Conservation (phyloP, 2,888 invertebrate species). For the Hanleya hanleyi region DNA sequence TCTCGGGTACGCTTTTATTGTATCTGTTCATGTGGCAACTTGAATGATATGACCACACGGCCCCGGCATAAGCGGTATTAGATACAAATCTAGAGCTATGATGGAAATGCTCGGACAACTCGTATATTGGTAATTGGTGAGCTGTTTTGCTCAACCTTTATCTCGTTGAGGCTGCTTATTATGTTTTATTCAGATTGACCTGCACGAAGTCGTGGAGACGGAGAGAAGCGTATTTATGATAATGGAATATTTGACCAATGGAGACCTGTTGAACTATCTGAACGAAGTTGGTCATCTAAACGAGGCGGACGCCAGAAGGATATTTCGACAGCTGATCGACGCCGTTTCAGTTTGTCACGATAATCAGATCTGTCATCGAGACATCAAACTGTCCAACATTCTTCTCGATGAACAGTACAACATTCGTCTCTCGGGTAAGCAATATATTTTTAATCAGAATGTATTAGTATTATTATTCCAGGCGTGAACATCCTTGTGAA, state of each 20-base stretch:
- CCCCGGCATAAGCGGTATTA: too few species aligned
- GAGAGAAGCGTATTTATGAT: slow-evolving; percentile 23
- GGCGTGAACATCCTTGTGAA: too few species aligned
- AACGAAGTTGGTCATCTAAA: slow-evolving; percentile 25
- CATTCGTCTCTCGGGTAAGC: slow-evolving; percentile 36
- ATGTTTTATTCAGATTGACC: slow-evolving; percentile 25
- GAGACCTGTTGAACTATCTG: slow-evolving; percentile 37
- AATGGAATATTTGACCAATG: slow-evolving; percentile 36
- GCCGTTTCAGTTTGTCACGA: slow-evolving; percentile 33
- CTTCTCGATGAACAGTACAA: slow-evolving; percentile 38
- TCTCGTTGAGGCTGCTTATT: too few species aligned
- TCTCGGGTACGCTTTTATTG: too few species aligned
- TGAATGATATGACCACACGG: too few species aligned
- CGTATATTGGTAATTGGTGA: too few species aligned
- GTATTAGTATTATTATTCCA: too few species aligned
- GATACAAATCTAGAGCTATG: too few species aligned
- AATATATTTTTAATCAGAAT: too few species aligned
- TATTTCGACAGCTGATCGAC: slow-evolving; percentile 38
- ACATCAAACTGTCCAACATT: slow-evolving; percentile 41
- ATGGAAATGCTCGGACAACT: too few species aligned
- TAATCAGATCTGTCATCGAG: slow-evolving; percentile 34
- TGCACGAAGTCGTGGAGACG: slow-evolving; percentile 32
- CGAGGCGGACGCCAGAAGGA: slow-evolving; percentile 37
- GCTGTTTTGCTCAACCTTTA: too few species aligned
- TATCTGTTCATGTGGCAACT: too few species aligned